Evolutionary conservation across 2,888 invertebrate genomes (phyloP), one percentile per base, ranked within the genome.

Genomic region (Gastracanthus pulcherrimus): DNA sequence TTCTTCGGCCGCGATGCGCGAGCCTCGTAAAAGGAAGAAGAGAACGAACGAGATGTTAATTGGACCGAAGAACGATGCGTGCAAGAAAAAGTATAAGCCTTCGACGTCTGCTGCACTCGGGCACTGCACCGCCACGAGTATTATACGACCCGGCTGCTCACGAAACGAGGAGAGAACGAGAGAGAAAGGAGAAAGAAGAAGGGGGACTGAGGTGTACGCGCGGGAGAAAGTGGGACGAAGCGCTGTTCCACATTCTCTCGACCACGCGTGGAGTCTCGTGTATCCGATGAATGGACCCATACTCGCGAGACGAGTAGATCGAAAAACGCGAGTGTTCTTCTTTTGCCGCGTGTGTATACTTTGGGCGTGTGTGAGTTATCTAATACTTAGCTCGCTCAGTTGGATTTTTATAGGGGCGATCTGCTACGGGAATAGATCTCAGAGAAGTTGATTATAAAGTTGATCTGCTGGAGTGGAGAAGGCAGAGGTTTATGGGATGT

Each of bases 141-240:
- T n/a, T n/a, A n/a, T n/a, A n/a, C n/a, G n/a, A n/a, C n/a, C n/a
- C n/a, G n/a, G n/a, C n/a, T n/a, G n/a, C n/a, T n/a, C n/a, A 62
- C 36, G 34, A 9, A 62, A 62, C 55, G 55, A 62, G 62, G 36
- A 34, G 19, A 34, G n/a, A 34, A 34, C 19, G 60, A 34, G 26
- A 55, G 11, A 1, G 6, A 13, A 13, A 26, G 3, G 29, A 13
- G 11, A 26, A 13, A 26, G 13, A 29, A n/a, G n/a, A n/a, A n/a
- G n/a, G n/a, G n/a, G n/a, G n/a, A n/a, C n/a, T n/a, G n/a, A n/a
- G n/a, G n/a, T n/a, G n/a, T n/a, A n/a, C n/a, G n/a, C n/a, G 34
- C 11, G n/a, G 34, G 71, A 71, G 64, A 78, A 79, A 79, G 78
- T 79, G 45, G 78, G 45, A 79, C 64, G 19, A 29, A 31, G 71